These are phyloP conservation scores for Mythimna albipuncta DNA, from an alignment of 2,888 invertebrate species.

Conservation along the genomic window DNA sequence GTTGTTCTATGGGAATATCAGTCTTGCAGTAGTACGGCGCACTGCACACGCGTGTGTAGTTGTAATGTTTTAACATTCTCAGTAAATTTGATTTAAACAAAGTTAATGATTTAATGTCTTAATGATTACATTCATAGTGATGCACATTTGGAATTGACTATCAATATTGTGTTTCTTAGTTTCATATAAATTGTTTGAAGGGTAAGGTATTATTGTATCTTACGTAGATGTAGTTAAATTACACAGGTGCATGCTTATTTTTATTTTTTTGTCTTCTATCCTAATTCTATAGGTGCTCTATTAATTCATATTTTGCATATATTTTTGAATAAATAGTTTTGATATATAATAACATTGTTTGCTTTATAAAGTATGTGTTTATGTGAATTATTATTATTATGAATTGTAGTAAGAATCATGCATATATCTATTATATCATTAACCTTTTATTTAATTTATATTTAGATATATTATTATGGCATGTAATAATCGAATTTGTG, in stretches of 20 bases:
- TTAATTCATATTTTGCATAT: not conserved
- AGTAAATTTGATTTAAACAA: not conserved
- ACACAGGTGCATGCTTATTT: not conserved
- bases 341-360: not conserved
- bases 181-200: slow-evolving; percentile 6
- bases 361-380: slow-evolving; percentile 1
- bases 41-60: slow-evolving; percentile 45
- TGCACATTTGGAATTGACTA: slow-evolving; percentile 5
- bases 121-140: not conserved
- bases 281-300: not conserved
- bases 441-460: not conserved
- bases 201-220: slow-evolving; percentile 21
- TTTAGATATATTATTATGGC: slow-evolving; percentile 8
- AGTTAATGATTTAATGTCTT: not conserved
- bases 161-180: not conserved
- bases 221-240: not conserved
- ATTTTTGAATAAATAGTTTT: not conserved
- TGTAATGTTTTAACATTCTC: slow-evolving; percentile 14
- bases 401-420: not conserved
- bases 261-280: not conserved
- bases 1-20: slow-evolving; percentile 51
- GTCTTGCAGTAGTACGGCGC: slow-evolving; percentile 50
- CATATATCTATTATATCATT: not conserved
- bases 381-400: not conserved
- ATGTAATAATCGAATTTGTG: slow-evolving; percentile 34